Conservation (phyloP, 2,797 vertebrate genomes). For the Cyprinella venusta region DNA sequence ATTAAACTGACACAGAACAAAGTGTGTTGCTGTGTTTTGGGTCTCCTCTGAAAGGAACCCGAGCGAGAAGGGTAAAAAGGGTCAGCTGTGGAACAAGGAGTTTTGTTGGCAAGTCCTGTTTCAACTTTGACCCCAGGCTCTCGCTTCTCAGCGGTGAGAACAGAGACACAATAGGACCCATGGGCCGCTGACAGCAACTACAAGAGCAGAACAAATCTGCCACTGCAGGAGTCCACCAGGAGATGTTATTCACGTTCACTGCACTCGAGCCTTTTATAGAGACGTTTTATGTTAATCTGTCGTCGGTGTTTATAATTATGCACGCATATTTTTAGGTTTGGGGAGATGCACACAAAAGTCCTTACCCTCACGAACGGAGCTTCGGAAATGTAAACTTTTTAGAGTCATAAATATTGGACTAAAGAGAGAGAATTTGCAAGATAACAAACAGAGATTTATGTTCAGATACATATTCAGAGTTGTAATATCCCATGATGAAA, state of each 20-base stretch:
- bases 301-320: neutral
- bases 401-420: neutral
- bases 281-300: neutral
- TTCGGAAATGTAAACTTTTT: neutral
- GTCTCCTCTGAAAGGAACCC: slow-evolving; percentile 31
- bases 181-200: slow-evolving; percentile 60
- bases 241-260: slow-evolving; percentile 65
- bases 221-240: slow-evolving; percentile 66
- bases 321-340: neutral
- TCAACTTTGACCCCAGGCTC: slow-evolving; percentile 68
- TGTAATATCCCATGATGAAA: neutral
- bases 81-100: slow-evolving; percentile 74
- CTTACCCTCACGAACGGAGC: neutral
- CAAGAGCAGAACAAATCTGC: slow-evolving; percentile 67
- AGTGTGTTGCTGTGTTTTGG: slow-evolving; percentile 41
- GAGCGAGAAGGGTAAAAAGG: slow-evolving; percentile 34
- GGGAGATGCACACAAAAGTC: neutral
- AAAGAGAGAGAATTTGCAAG: neutral
- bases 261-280: slow-evolving; percentile 8
- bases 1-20: slow-evolving; percentile 57
- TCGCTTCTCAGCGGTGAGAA: slow-evolving; percentile 60
- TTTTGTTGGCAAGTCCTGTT: slow-evolving; percentile 56
- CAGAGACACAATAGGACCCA: slow-evolving; percentile 69
- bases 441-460: neutral
- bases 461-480: neutral